Base-by-base conservation (phyloP, 2,888 invertebrate genomes). In the Chironomus tentans region DNA sequence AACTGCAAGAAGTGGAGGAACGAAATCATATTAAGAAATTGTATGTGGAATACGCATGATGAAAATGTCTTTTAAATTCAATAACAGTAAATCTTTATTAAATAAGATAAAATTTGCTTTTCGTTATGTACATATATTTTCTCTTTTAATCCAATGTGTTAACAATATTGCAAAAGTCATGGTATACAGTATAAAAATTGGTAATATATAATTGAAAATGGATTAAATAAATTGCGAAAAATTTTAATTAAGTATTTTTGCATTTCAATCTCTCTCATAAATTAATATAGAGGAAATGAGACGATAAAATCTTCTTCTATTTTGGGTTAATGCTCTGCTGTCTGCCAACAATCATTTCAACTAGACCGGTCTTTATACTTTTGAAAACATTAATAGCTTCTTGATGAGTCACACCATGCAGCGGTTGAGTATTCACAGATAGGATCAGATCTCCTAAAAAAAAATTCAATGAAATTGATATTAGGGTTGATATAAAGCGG, bases 381-480 rank as follows among this genome's bases (percentile, higher is more conserved):
- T 92, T 92, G 84, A 93, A 92, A 79, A 93, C 88, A 78, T 89
- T 86, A 79, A 93, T 91, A 24, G 92, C 92, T 82, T 93, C 92
- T 71, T 91, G 89, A 82, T 93, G 91, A 0, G 91, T 92, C 81
- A 91, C 85, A 0, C 92, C 92, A 78, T 91, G 90, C 76, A 93
- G 88, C 21, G 89, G 87, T 80, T 91, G 89, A n/a, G 92, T 90
- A 83, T 93, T 93, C 77, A 93, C 91, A 77, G 92, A 91, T 79
- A 92, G 83, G 80, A 93, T 91, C 85, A 92, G 91, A 84, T 93
- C 93, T 81, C 93, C 93, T 91, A 84, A 21, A 87, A 87, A 79
- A 79, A 78, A 77, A 21, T 61, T 18, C 4, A 48, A 15, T 71
- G 18, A 21, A 70, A 76, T 22, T 48, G 62, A 48, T 46, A 61